Conservation (phyloP, 2,888 invertebrate genomes). For the Agrochola lota region DNA sequence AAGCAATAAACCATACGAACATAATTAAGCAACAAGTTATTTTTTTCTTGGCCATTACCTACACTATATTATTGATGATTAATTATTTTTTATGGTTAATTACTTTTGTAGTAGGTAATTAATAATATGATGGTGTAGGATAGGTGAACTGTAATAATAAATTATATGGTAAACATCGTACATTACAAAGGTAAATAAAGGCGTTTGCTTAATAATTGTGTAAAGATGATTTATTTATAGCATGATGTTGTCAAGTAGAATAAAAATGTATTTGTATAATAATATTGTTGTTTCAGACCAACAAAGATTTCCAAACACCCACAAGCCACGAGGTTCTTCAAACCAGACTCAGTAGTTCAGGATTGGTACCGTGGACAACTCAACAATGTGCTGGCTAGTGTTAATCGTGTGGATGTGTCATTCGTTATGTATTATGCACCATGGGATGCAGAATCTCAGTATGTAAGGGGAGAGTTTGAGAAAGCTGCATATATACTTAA, state of each 20-base stretch:
- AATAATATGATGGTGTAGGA: neutral
- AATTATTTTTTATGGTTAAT: too few relatives aligned
- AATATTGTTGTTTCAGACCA: conserved; percentile 71
- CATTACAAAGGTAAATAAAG: neutral
- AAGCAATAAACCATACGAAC: too few relatives aligned
- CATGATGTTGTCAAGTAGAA: neutral
- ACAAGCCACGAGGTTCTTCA: conserved; percentile 93
- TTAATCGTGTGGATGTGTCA: conserved; percentile 93
- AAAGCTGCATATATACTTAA: conserved; percentile 93
- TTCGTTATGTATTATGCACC: conserved; percentile 98
- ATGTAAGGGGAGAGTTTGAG: conserved; percentile 93
- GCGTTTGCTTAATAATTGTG: neutral
- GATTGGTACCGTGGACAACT: conserved; percentile 96
- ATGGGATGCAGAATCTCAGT: conserved; percentile 97
- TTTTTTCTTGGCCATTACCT: neutral
- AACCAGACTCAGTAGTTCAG: conserved; percentile 91
- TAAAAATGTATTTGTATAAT: neutral
- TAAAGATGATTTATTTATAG: neutral
- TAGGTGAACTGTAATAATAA: neutral
- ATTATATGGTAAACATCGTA: neutral
- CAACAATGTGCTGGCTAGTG: conserved; percentile 90
- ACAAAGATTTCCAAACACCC: conserved; percentile 85
- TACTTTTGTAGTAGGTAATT: neutral
- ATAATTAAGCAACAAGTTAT: neutral
- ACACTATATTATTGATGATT: neutral